phyloP scores from a whole-genome alignment of 2,113 vertebrate genomes.

The Chionodraco myersi region DNA sequence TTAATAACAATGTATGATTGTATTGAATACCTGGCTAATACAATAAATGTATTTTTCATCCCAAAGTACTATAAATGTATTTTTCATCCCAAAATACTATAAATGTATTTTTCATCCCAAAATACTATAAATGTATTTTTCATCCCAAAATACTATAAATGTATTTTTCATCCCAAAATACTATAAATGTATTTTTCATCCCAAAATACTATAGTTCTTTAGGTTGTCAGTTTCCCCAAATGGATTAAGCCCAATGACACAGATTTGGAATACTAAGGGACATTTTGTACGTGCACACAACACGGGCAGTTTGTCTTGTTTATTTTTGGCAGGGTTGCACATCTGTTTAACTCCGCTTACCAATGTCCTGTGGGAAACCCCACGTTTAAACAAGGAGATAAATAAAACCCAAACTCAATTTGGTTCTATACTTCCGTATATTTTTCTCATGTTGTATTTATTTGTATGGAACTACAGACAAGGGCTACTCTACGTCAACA shows the following conservation, averaged over 20 bases:
- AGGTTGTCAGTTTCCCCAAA: neutral
- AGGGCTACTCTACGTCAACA: neutral
- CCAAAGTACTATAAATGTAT: too few species aligned
- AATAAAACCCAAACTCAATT: neutral
- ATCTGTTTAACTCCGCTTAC: neutral
- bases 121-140: too few species aligned
- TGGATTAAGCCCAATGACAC: neutral
- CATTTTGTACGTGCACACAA: neutral
- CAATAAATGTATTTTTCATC: neutral
- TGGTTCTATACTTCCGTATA: neutral
- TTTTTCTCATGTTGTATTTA: neutral
- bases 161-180: neutral
- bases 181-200: too few species aligned
- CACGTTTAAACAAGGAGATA: conserved; percentile 3
- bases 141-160: neutral
- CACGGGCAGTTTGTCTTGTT: neutral
- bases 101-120: neutral
- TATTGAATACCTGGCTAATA: neutral
- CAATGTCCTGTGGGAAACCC: conserved; percentile 21
- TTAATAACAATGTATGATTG: neutral
- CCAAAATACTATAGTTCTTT: neutral
- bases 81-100: neutral
- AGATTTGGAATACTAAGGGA: neutral
- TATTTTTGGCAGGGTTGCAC: neutral
- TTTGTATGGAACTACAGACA: neutral